These are phyloP conservation scores for Prunella himalayana DNA, from an alignment of 2,113 vertebrate species.

Conservation along the genomic window DNA sequence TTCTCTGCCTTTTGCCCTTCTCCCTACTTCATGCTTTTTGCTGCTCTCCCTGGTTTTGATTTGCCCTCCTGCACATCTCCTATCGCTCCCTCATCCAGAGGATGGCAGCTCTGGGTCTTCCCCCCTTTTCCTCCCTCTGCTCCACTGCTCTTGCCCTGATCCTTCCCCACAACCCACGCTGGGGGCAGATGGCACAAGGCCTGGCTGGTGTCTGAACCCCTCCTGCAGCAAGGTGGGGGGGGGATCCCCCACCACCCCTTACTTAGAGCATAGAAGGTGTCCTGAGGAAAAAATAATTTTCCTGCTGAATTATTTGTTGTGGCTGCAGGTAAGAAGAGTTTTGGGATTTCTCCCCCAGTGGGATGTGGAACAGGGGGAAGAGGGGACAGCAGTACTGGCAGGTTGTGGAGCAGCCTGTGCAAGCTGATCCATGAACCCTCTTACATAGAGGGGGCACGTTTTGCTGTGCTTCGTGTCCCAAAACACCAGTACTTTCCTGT, in stretches of 20 bases:
- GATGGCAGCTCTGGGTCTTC: neutral
- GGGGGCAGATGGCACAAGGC: neutral
- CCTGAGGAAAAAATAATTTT: neutral
- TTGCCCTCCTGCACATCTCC: neutral
- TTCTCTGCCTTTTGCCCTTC: neutral
- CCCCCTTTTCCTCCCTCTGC: neutral
- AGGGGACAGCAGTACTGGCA: neutral
- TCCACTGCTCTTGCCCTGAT: neutral
- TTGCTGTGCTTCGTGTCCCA: neutral
- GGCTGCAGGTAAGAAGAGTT: neutral
- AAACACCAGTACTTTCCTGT: neutral
- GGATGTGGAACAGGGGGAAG: neutral
- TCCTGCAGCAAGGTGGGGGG: neutral
- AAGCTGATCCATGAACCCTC: neutral
- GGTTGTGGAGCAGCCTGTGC: neutral
- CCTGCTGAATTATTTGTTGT: neutral
- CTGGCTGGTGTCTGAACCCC: neutral
- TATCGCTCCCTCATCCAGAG: neutral
- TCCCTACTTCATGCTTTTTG: neutral
- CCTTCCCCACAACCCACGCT: accelerated
- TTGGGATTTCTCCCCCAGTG: neutral
- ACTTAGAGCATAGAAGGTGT: neutral
- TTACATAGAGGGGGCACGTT: accelerated
- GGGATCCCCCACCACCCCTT: neutral
- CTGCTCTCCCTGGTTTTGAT: neutral